Conservation (phyloP, 2,113 vertebrate species). For the Amazona vittata region DNA sequence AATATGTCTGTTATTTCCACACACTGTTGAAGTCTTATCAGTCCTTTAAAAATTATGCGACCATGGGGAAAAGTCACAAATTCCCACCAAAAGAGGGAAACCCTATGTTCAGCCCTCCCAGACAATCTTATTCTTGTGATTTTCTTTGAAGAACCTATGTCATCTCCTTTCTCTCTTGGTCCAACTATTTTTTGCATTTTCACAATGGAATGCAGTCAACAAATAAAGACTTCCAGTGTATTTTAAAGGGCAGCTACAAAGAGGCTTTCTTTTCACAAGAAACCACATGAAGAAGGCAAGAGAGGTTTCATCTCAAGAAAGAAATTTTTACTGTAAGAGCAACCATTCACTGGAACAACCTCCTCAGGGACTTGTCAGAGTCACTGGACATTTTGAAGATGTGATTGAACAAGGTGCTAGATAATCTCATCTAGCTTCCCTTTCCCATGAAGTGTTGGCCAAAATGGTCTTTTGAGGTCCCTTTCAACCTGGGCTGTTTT, state of each 20-base stretch:
- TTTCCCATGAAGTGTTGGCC: not conserved
- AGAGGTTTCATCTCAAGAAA: not conserved
- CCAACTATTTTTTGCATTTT: rapidly evolving
- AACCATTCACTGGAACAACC: not conserved
- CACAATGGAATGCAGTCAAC: not conserved
- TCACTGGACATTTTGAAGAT: not conserved
- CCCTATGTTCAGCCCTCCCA: not conserved
- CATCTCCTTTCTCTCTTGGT: not conserved
- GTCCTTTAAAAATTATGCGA: not conserved
- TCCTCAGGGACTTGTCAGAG: not conserved
- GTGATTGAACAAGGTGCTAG: not conserved
- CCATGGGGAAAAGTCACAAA: not conserved
- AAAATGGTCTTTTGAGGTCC: not conserved
- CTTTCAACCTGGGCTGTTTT: not conserved
- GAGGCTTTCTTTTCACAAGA: not conserved
- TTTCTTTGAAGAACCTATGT: not conserved
- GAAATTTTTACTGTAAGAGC: not conserved
- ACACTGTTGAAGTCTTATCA: rapidly evolving
- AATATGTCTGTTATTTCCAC: not conserved
- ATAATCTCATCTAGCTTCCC: not conserved
- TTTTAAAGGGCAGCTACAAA: not conserved
- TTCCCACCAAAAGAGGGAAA: not conserved
- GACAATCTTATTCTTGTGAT: not conserved
- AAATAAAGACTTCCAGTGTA: not conserved
- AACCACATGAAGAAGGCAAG: not conserved